Evolutionary conservation across 2,113 vertebrate species (phyloP).

Genomic region (Siniperca knerii): DNA sequence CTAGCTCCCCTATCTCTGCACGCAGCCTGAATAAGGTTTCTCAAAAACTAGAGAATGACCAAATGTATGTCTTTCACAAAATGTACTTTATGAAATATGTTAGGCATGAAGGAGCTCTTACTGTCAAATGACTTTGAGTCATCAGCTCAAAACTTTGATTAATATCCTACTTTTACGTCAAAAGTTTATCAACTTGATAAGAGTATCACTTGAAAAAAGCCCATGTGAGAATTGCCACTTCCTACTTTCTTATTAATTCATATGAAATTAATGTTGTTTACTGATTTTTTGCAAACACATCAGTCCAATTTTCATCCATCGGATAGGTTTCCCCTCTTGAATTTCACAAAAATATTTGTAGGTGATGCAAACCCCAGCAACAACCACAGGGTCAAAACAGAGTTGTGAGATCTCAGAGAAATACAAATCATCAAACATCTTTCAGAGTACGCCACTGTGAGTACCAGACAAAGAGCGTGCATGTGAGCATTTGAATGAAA

Average conservation of each 20-base stretch:
- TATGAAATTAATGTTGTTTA: conserved; percentile 84
- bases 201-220: conserved; percentile 45
- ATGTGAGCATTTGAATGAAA: conserved; percentile 74
- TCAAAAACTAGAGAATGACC: conserved; percentile 48
- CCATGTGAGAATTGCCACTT: conserved; percentile 71
- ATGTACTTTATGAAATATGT: conserved; percentile 15
- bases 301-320: conserved; percentile 75
- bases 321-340: conserved; percentile 75
- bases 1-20: conserved; percentile 23
- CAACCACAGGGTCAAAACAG: conserved; percentile 72
- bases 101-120: conserved; percentile 25
- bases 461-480: conserved; percentile 58
- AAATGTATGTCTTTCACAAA: conserved; percentile 48
- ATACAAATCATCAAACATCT: conserved; percentile 80
- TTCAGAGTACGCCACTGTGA: conserved; percentile 58
- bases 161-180: conserved; percentile 48
- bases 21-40: conserved; percentile 40
- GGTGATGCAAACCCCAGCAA: conserved; percentile 85
- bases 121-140: conserved; percentile 62
- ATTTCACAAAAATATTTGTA: conserved; percentile 75
- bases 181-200: conserved; percentile 60
- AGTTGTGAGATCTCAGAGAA: conserved; percentile 75
- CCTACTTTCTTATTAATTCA: conserved; percentile 72
- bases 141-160: conserved; percentile 63
- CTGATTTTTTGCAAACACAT: conserved; percentile 80